A percentile compares a stretch with the other conserved stretches of the same genome.
Evolutionary conservation across 2,888 invertebrate species (phyloP).

Genomic region (Heliothis peltigera): DNA sequence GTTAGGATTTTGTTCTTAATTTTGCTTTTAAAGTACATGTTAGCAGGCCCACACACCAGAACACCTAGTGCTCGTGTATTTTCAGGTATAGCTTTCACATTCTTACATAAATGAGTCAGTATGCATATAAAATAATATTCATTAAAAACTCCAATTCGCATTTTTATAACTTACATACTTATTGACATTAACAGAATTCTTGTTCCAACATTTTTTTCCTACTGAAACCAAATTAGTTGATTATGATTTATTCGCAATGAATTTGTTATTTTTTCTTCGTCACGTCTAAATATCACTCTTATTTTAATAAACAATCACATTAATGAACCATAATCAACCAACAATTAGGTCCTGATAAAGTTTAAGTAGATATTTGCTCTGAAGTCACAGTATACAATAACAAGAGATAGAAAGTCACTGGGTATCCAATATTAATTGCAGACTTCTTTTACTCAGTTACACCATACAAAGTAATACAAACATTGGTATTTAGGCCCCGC

Average conservation of each 20-base stretch:
- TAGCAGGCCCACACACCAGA: slow-evolving; percentile 37
- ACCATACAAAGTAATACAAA: slow-evolving; percentile 64
- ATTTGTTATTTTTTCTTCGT: background rate
- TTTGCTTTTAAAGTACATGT: slow-evolving; percentile 32
- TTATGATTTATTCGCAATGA: slow-evolving; percentile 25
- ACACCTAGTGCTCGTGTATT: slow-evolving; percentile 38
- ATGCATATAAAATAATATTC: slow-evolving; percentile 25
- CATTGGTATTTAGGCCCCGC: slow-evolving; percentile 76
- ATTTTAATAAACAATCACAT: slow-evolving; percentile 16
- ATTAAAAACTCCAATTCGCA: slow-evolving; percentile 16
- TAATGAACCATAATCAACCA: slow-evolving; percentile 32
- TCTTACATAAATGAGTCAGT: slow-evolving; percentile 35
- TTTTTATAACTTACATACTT: slow-evolving; percentile 31
- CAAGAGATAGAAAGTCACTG: slow-evolving; percentile 63
- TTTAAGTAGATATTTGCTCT: slow-evolving; percentile 59
- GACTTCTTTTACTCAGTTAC: slow-evolving; percentile 55
- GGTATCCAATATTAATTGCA: slow-evolving; percentile 58
- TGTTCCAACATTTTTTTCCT: slow-evolving; percentile 11
- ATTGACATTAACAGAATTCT: slow-evolving; percentile 29
- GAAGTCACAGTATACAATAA: slow-evolving; percentile 46
- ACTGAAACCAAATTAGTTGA: slow-evolving; percentile 18
- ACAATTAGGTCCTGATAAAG: slow-evolving; percentile 21
- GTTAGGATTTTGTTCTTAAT: slow-evolving; percentile 37
- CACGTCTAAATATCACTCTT: slow-evolving; percentile 1
- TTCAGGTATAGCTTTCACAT: slow-evolving; percentile 40